These are phyloP conservation scores for Pitta sordida DNA, from an alignment of 2,113 vertebrate species.

Conservation along the genomic window DNA sequence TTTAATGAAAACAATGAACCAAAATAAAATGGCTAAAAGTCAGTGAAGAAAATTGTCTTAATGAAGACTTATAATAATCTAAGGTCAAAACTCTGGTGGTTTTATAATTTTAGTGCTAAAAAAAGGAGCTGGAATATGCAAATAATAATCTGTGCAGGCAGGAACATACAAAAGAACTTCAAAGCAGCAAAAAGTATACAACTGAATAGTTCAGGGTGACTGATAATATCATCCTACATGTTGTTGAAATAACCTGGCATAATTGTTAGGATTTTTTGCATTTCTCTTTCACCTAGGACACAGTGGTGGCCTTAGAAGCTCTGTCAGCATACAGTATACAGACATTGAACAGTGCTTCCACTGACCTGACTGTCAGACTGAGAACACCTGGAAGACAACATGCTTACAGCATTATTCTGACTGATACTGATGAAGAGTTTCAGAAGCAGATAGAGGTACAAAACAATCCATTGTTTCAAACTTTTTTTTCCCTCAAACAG, in stretches of 20 bases:
- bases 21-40: background rate
- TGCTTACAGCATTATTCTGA: constrained; percentile 32
- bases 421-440: constrained; percentile 25
- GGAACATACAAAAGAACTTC: background rate
- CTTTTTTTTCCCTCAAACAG: background rate
- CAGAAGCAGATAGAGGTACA: constrained; percentile 76
- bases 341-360: background rate
- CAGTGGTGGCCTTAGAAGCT: constrained; percentile 79
- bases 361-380: constrained; percentile 52
- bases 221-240: background rate
- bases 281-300: constrained; percentile 71
- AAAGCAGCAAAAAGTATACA: background rate
- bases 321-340: constrained; percentile 73
- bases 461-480: background rate
- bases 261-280: background rate
- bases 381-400: constrained; percentile 2
- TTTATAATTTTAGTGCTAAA: background rate
- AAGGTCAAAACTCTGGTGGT: background rate
- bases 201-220: background rate
- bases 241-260: background rate
- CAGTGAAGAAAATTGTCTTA: background rate
- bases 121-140: background rate
- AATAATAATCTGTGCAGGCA: background rate
- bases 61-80: background rate
- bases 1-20: background rate